Evolutionary conservation across 1,140 invertebrate genomes (phyloP).

Genomic region (Drosophila jambulina): DNA sequence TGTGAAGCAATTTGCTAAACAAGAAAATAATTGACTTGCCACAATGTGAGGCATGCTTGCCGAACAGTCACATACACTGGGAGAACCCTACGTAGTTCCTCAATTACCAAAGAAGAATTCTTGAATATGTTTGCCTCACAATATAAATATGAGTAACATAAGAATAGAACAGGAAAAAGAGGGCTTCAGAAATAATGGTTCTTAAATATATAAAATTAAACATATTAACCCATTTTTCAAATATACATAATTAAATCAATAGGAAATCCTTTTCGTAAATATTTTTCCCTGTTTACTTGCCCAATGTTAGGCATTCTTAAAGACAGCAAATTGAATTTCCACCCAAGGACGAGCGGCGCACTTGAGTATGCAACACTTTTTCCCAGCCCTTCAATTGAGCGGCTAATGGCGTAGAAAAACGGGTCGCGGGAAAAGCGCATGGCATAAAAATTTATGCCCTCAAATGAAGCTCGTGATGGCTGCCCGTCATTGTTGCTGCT

Average conservation of each 20-base stretch:
- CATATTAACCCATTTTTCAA: no score
- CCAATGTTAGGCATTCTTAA: constrained; percentile 40
- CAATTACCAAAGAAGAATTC: background rate
- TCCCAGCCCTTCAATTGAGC: constrained; percentile 46
- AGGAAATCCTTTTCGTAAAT: background rate
- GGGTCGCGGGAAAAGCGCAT: constrained; percentile 72
- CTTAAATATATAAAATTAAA: background rate
- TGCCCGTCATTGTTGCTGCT: constrained; percentile 34
- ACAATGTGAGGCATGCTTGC: constrained; percentile 39
- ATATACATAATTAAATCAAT: background rate
- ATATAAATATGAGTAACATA: background rate
- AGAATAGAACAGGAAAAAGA: background rate
- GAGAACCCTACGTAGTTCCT: background rate
- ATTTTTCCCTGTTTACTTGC: background rate
- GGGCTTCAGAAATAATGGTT: background rate
- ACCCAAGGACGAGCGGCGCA: constrained; percentile 29
- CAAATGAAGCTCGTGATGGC: constrained; percentile 65
- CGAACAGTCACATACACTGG: background rate
- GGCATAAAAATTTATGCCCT: constrained; percentile 69
- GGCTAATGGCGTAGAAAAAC: constrained; percentile 66
- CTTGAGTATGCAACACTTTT: constrained; percentile 70
- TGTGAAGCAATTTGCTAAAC: constrained; percentile 79
- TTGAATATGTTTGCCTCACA: background rate
- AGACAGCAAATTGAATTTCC: constrained; percentile 67
- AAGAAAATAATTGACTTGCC: constrained; percentile 81